phyloP scores from a whole-genome alignment of 2,797 vertebrate species.

The Notoglanidium macrostoma region DNA sequence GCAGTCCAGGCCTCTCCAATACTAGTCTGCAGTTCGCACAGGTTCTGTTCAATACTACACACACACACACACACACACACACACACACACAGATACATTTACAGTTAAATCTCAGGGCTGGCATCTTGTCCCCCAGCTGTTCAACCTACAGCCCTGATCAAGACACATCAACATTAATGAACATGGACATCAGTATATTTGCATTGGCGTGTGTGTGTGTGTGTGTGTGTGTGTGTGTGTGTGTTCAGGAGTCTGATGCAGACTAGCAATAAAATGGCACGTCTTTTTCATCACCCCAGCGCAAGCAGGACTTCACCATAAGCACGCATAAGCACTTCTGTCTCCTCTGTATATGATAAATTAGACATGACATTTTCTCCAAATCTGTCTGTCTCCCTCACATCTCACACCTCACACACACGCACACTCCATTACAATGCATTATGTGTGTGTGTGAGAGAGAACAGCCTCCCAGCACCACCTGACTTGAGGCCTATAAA shows the following conservation, averaged over 20 bases:
- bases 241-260: constrained; percentile 51
- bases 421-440: constrained; percentile 60
- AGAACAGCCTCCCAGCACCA: constrained; percentile 14
- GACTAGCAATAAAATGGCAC: constrained; percentile 54
- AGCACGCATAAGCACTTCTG: constrained; percentile 74
- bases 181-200: constrained; percentile 76
- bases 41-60: constrained; percentile 83
- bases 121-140: constrained; percentile 14
- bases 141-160: constrained; percentile 53
- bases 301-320: constrained; percentile 62
- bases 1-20: constrained; percentile 73
- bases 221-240: constrained; percentile 48
- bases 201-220: constrained; percentile 44
- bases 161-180: constrained; percentile 74
- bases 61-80: constrained; percentile 25
- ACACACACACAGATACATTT: constrained; percentile 29
- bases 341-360: constrained; percentile 75
- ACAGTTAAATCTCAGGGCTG: constrained; percentile 14
- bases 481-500: constrained; percentile 70
- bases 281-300: constrained; percentile 46
- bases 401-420: constrained; percentile 2
- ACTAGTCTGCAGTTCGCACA: constrained; percentile 83
- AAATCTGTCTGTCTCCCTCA: constrained; percentile 28
- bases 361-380: constrained; percentile 76
- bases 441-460: constrained; percentile 28